Percentiles rank a stretch among this genome's conserved stretches.
Conservation (phyloP, 2,113 vertebrate genomes). For the Nothoprocta pentlandii region DNA sequence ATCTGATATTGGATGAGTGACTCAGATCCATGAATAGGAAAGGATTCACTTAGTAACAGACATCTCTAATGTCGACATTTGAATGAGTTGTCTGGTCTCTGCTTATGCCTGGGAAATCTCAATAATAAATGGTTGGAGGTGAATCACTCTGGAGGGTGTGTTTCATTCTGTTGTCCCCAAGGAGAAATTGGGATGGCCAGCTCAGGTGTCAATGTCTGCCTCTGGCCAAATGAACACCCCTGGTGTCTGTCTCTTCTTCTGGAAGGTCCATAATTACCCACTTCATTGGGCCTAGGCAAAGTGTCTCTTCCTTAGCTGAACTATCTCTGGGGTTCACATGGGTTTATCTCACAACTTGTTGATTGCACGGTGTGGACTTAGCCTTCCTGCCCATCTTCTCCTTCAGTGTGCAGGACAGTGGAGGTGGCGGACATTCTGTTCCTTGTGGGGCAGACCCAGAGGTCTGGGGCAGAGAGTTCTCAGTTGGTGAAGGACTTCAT, state of each 20-base stretch:
- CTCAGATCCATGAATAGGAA: too few relatives aligned
- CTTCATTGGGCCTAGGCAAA: neutral
- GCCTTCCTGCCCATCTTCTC: neutral
- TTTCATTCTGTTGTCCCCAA: too few relatives aligned
- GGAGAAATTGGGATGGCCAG: too few relatives aligned
- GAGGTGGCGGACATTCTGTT: conserved; percentile 85
- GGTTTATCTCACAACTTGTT: neutral
- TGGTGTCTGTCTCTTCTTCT: neutral
- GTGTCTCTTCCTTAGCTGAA: neutral
- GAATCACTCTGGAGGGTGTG: too few relatives aligned
- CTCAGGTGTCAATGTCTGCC: neutral
- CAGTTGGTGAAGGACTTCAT: conserved; percentile 82
- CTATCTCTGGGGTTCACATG: accelerated
- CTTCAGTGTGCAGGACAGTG: conserved; percentile 84
- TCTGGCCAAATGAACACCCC: too few relatives aligned
- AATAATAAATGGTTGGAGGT: too few relatives aligned
- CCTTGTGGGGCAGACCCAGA: conserved; percentile 85
- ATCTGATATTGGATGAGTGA: too few relatives aligned
- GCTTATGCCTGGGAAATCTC: too few relatives aligned
- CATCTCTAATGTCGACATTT: too few relatives aligned
- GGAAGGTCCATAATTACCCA: neutral
- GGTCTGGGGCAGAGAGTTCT: conserved; percentile 73
- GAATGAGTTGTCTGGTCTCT: too few relatives aligned
- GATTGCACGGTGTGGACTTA: neutral
- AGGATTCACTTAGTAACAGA: too few relatives aligned